phyloP scores from a whole-genome alignment of 1,140 invertebrate species.

The Brachionus rubens region DNA sequence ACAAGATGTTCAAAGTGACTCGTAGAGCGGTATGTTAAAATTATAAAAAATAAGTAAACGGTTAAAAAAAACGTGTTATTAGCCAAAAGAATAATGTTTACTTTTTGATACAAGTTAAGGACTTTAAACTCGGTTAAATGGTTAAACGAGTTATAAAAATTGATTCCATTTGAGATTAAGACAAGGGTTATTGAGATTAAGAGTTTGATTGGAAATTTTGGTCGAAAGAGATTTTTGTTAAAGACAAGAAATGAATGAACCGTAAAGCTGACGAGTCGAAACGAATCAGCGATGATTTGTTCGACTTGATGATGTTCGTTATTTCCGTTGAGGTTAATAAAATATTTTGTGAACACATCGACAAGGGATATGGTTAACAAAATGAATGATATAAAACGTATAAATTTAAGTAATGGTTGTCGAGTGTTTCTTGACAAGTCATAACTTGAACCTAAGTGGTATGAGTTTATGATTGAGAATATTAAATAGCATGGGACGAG shows the following conservation, averaged over 20 bases:
- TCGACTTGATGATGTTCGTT: background rate
- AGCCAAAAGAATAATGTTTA: background rate
- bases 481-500: background rate
- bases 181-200: background rate
- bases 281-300: background rate
- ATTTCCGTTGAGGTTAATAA: background rate
- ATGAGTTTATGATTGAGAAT: background rate
- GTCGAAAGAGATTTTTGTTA: constrained; percentile 10
- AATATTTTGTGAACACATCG: constrained; percentile 1
- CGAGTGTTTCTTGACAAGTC: background rate
- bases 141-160: background rate
- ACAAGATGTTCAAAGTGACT: background rate
- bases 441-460: background rate
- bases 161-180: background rate
- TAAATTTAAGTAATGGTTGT: background rate
- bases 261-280: background rate
- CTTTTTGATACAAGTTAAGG: background rate
- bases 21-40: background rate
- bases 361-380: background rate
- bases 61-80: background rate
- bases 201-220: background rate
- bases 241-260: background rate
- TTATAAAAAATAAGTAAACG: constrained; percentile 13
- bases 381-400: background rate
- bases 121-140: background rate